Evolutionary conservation across 2,888 invertebrate genomes (phyloP).

Genomic region (Parochlus steinenii): DNA sequence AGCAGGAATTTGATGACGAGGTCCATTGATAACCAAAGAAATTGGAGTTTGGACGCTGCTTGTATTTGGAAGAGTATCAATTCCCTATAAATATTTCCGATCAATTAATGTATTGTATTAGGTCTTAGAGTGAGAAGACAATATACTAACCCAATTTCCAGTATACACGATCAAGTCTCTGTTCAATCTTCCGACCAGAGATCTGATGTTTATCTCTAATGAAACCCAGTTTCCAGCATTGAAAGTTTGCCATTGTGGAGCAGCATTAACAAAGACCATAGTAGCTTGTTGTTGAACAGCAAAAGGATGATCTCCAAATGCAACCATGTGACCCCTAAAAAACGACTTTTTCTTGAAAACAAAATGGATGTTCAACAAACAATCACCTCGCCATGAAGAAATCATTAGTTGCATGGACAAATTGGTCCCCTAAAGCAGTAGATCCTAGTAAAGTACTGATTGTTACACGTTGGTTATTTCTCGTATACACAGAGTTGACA

Average conservation of each 20-base stretch:
- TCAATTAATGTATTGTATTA: background rate
- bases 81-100: conserved; percentile 17
- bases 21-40: conserved; percentile 20
- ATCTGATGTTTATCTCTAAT: conserved; percentile 21
- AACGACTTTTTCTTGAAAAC: too few relatives aligned
- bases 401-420: conserved; percentile 15
- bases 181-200: conserved; percentile 16
- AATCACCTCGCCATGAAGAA: conserved; percentile 27
- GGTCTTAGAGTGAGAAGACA: background rate
- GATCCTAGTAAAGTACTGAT: conserved; percentile 19
- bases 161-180: conserved; percentile 23
- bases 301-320: conserved; percentile 35
- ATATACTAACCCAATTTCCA: conserved; percentile 20
- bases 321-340: conserved; percentile 35
- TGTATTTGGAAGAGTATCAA: conserved; percentile 22
- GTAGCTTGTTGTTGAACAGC: conserved; percentile 32
- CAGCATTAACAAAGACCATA: conserved; percentile 35
- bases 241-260: conserved; percentile 37
- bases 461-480: conserved; percentile 17
- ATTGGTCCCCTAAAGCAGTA: conserved; percentile 17
- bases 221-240: conserved; percentile 29
- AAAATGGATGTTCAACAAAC: too few relatives aligned
- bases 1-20: conserved; percentile 20
- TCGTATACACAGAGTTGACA: too few relatives aligned
- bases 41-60: conserved; percentile 18